A percentile compares a stretch with the other conserved stretches of the same genome.
Evolutionary conservation across 2,113 vertebrate genomes (phyloP).

Genomic region (Mormyrus lacerda): DNA sequence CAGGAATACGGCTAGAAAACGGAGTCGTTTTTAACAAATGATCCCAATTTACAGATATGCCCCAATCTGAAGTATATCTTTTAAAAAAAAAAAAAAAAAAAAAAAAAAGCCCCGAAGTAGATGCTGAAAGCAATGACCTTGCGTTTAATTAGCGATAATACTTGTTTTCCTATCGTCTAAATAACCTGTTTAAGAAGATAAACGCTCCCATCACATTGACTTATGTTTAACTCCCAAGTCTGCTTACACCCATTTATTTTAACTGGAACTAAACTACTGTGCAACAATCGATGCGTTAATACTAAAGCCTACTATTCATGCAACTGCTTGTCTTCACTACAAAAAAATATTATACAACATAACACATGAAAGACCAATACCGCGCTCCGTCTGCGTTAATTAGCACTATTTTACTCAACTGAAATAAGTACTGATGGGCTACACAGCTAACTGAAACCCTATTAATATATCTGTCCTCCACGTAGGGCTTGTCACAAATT

Average conservation of each 20-base stretch:
- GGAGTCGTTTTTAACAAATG: not conserved
- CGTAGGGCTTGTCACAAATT: not conserved
- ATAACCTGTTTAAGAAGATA: not conserved
- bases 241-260: not conserved
- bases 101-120: not conserved
- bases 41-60: not conserved
- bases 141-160: constrained; percentile 3
- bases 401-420: not conserved
- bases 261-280: not conserved
- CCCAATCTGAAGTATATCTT: not conserved
- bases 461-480: not conserved
- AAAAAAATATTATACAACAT: not conserved
- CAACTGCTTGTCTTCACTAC: not conserved
- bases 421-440: not conserved
- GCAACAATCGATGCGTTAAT: not conserved
- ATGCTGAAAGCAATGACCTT: not conserved
- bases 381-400: not conserved
- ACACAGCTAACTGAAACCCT: not conserved
- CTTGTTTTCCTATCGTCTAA: not conserved
- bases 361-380: not conserved
- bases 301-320: not conserved
- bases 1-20: not conserved
- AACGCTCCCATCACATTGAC: not conserved
- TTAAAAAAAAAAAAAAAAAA: not conserved
- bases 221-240: not conserved